These are phyloP conservation scores for Sphenopsis melanotis DNA, from an alignment of 2,797 vertebrate genomes.

Conservation along the genomic window DNA sequence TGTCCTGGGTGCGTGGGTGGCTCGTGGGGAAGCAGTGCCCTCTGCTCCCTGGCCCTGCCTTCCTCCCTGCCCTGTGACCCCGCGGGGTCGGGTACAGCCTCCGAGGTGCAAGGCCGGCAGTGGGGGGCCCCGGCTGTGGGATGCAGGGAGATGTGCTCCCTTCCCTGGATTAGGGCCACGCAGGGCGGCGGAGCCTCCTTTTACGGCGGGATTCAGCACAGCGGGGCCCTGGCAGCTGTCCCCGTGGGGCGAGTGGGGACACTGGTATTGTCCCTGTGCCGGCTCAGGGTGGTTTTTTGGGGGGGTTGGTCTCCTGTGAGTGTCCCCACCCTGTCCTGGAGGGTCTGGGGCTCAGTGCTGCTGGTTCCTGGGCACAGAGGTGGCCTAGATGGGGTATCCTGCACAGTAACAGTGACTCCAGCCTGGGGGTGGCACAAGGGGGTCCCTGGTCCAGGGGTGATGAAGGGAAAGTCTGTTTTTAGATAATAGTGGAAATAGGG, in stretches of 20 bases:
- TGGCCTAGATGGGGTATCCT: rapidly evolving
- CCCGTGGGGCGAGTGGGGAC: not conserved
- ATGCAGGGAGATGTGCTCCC: not conserved
- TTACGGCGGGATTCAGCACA: constrained; percentile 1
- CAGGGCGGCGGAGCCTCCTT: not conserved
- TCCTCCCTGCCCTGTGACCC: not conserved
- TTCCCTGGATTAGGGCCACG: not conserved
- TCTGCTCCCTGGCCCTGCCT: not conserved
- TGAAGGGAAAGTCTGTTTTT: not conserved
- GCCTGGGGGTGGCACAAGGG: not conserved
- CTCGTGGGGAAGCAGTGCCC: not conserved
- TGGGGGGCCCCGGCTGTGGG: not conserved
- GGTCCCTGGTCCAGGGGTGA: not conserved
- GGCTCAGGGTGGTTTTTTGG: not conserved
- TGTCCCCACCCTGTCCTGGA: too few relatives aligned
- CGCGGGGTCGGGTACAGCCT: rapidly evolving
- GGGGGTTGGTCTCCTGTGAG: not conserved
- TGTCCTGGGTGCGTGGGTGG: not conserved
- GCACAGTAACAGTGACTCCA: not conserved
- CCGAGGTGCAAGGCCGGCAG: rapidly evolving
- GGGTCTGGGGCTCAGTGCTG: not conserved
- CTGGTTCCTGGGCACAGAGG: too few relatives aligned
- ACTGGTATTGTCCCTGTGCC: not conserved
- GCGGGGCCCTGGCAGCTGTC: not conserved
- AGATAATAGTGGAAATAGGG: not conserved